phyloP scores from a whole-genome alignment of 2,888 invertebrate genomes.

The Eudemis profundana region DNA sequence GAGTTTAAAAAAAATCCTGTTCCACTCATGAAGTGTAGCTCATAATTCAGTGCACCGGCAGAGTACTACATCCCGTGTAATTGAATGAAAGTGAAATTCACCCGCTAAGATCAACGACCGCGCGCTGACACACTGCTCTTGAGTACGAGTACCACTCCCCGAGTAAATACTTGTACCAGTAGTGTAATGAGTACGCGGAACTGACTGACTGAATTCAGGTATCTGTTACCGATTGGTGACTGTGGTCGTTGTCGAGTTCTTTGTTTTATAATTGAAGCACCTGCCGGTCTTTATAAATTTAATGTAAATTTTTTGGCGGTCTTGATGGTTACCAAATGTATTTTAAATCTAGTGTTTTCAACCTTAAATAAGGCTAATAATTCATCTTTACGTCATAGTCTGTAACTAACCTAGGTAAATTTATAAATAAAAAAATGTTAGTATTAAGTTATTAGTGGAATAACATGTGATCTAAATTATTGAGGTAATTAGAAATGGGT shows the following conservation, averaged over 20 bases:
- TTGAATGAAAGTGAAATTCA: constrained; percentile 82
- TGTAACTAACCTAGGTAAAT: too few relatives aligned
- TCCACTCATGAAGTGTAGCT: constrained; percentile 30
- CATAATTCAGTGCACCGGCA: constrained; percentile 47
- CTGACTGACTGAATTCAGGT: constrained; percentile 8
- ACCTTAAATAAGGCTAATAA: too few relatives aligned
- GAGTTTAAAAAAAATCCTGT: constrained; percentile 20
- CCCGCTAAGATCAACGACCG: constrained; percentile 73
- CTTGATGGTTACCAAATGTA: background rate
- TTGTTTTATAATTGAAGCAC: background rate
- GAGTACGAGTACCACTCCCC: constrained; percentile 35
- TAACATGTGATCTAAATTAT: too few relatives aligned
- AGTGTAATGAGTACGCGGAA: constrained; percentile 38
- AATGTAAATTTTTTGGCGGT: background rate
- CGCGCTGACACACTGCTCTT: constrained; percentile 66
- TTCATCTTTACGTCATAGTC: too few relatives aligned
- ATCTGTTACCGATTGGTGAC: background rate
- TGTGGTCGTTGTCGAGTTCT: background rate
- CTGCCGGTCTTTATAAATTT: background rate
- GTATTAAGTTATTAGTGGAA: too few relatives aligned
- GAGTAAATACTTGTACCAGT: constrained; percentile 29
- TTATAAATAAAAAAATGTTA: too few relatives aligned
- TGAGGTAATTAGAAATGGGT: too few relatives aligned
- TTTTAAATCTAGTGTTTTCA: too few relatives aligned
- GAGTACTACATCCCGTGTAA: constrained; percentile 56